These are phyloP conservation scores for Ciona savignyi DNA, from an alignment of 23 tunicate genomes.

Conservation along the genomic window DNA sequence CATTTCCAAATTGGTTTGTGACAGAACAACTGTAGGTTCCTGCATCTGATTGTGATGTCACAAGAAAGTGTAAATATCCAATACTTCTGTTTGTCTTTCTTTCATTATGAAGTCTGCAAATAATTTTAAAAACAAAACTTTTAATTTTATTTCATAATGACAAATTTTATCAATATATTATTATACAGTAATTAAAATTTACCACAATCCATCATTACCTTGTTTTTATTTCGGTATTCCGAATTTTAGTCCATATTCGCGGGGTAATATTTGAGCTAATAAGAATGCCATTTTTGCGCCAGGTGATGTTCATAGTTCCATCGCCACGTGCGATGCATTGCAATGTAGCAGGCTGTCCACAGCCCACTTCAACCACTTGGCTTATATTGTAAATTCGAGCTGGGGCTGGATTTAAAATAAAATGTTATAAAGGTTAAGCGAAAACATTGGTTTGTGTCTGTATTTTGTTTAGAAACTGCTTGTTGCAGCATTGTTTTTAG, in stretches of 20 bases:
- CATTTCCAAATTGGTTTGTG: background rate
- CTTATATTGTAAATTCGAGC: slow-evolving; percentile 16
- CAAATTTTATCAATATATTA: no score
- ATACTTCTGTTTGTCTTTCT: background rate
- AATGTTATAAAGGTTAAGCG: no score
- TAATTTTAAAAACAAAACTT: background rate
- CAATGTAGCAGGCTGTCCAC: slow-evolving; percentile 4
- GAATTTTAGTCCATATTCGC: background rate
- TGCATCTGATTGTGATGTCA: background rate
- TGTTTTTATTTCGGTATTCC: background rate
- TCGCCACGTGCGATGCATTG: slow-evolving; percentile 30
- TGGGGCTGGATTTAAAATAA: no score
- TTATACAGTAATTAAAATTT: no score
- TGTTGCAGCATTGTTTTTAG: no score
- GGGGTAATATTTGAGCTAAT: slow-evolving; percentile 7
- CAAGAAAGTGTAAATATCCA: background rate
- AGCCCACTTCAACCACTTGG: slow-evolving; percentile 3
- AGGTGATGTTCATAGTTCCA: slow-evolving; percentile 12
- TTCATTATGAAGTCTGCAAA: background rate
- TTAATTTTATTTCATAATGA: no score
- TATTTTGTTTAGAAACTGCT: no score
- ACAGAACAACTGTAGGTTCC: background rate
- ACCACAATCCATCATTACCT: no score
- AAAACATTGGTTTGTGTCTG: no score
- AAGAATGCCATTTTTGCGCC: slow-evolving; percentile 12